Base-by-base conservation (phyloP, 1,140 invertebrate genomes). In the Nebria ingens region DNA sequence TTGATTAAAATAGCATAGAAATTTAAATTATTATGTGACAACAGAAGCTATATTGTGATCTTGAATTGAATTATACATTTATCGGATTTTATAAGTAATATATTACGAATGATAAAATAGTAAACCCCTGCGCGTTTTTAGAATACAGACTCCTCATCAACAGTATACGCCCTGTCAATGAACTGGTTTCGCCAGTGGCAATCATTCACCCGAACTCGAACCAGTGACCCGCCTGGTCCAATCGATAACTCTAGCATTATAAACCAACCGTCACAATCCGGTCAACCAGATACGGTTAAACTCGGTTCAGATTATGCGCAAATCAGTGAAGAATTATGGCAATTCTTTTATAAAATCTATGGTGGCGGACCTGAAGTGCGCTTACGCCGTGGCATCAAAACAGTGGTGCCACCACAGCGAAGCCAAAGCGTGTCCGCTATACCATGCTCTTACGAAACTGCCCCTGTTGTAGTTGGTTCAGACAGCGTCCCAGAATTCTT, bases 141-240 rank as follows among this genome's bases (percentile, higher is more conserved):
- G 19, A 73, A 73, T 56, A 65, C 75, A 55, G 79, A 84, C 54
- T 73, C 76, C 57, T 79, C 79, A 1, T 72, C 74, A 23, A 80
- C 84, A 1, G 81, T 89, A 23, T 92, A 89, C 75, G 88, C 86
- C 2, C 80, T 95, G 20, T 88, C 89, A 42, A 91, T 90, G 82
- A 78, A 80, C 21, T 97, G 93, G 93, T 86, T 93, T 68, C 79
- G 86, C 12, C 82, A 86, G 56, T 97, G 93, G 93, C 89, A 95
- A 68, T 83, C 81, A 45, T 97, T 94, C 73, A 87, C 92, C 4
- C 76, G 84, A 38, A 83, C 83, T 54, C 83, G 85, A 65, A 82
- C 83, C 20, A 73, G 75, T 62, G 87, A 87, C 54, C 84, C 89
- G 25, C 89, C 90, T 12, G 91, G 90, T 50, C 85, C 88, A 6